Base-by-base conservation (phyloP, 1,140 invertebrate genomes). In the Drosophila auraria region DNA sequence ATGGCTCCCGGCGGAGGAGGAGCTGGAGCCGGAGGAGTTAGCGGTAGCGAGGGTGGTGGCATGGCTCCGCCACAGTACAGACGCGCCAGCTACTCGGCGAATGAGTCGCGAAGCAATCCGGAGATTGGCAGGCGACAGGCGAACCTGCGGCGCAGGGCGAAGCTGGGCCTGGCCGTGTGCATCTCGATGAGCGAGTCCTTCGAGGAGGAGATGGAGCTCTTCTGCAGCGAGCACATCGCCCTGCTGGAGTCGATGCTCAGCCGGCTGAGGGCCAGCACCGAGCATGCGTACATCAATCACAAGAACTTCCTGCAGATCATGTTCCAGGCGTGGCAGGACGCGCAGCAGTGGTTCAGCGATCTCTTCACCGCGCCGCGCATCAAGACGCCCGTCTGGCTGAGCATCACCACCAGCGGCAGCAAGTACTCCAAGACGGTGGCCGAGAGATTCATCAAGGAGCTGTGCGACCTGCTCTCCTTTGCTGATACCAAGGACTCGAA, bases 201-300 rank as follows among this genome's bases (percentile, higher is more conserved):
- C 17, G 92, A 92, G 71, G 94, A 95, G 84, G 94, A 95, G 75
- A 94, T 96, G 92, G 94, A 96, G 47, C 91, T 94, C 40, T 96
- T 96, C 78, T 95, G 97, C 65, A 95, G 98, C 91, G 96, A 97
- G 63, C 97, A 98, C 81, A 96, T 97, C 47, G 95, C 96, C 0
- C 93, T 98, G 25, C 92, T 98, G 15, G 97, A 98, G 93, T 95
- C 96, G 4, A 95, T 97, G 87, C 91, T 98, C 33, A 96, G 96
- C 83, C 94, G 96, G 56, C 93, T 98, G 38, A 94, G 96, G 11
- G 93, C 95, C 75, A 94, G 95, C 50, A 94, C 95, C 3, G 94
- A 96, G 81, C 84, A 80, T 20, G 92, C 92, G 1, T 93, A 93
- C 56, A 92, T 93, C n/a, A 93, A 93, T 63, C 82, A 89, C 51